Evolutionary conservation across 2,797 vertebrate species (phyloP).

Genomic region (Danio albolineatus): DNA sequence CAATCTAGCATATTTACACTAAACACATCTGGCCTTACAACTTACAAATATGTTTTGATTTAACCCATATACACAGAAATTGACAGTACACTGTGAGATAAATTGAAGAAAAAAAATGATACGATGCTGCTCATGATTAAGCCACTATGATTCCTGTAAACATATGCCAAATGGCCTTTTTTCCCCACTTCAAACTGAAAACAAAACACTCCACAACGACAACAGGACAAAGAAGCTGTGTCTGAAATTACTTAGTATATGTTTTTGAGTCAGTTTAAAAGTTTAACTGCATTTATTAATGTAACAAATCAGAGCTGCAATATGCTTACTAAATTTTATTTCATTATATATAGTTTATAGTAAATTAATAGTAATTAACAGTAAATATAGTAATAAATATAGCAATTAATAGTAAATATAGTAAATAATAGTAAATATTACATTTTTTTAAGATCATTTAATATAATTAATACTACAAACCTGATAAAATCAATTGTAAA

Average conservation of each 20-base stretch:
- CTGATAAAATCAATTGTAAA: no score
- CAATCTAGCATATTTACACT: not conserved
- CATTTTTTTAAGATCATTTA: no score
- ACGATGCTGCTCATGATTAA: conserved; percentile 19
- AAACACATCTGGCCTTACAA: conserved; percentile 1
- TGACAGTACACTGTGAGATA: not conserved
- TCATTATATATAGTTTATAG: no score
- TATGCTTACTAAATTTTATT: no score
- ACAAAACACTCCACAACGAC: not conserved
- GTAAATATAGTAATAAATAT: no score
- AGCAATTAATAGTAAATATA: no score
- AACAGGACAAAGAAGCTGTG: conserved; percentile 1
- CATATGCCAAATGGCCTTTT: conserved; percentile 8
- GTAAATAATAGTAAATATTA: no score
- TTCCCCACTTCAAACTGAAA: not conserved
- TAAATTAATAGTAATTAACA: no score
- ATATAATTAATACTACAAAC: no score
- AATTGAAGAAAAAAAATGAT: not conserved
- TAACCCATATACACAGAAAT: not conserved
- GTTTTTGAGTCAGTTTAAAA: conserved; percentile 5
- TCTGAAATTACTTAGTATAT: conserved; percentile 10
- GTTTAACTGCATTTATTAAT: not conserved
- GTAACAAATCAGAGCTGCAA: not conserved
- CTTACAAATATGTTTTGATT: conserved; percentile 9
- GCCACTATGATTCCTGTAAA: conserved; percentile 28